A percentile compares a stretch with the other conserved stretches of the same genome.
Evolutionary conservation across 2,113 vertebrate species (phyloP).

Genomic region (Psephotus haematonotus): DNA sequence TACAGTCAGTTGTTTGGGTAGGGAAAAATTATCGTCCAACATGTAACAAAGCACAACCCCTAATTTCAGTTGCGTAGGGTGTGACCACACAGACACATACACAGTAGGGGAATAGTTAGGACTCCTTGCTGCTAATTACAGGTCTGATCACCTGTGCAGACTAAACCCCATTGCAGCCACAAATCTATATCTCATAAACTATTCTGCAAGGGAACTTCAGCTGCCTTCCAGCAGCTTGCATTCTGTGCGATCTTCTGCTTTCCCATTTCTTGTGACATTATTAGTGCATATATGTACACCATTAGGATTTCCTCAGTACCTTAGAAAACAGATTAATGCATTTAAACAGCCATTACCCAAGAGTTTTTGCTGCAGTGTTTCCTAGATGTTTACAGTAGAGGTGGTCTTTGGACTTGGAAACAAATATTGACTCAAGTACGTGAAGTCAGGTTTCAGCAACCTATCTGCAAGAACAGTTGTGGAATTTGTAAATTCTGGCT

Average conservation of each 20-base stretch:
- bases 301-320: constrained; percentile 30
- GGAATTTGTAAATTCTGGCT: constrained; percentile 24
- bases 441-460: constrained; percentile 32
- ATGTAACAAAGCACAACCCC: neutral
- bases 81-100: neutral
- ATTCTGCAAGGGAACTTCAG: neutral
- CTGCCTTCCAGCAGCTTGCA: neutral
- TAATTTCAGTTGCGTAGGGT: neutral
- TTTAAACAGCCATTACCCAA: constrained; percentile 33
- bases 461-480: constrained; percentile 29
- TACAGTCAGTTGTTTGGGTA: neutral
- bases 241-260: neutral
- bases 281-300: neutral
- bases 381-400: constrained; percentile 47
- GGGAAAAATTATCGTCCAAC: neutral
- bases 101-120: neutral
- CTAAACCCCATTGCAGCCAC: neutral
- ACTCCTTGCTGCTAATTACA: neutral
- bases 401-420: constrained; percentile 61
- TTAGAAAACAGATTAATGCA: neutral
- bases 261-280: neutral
- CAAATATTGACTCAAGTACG: constrained; percentile 61
- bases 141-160: neutral
- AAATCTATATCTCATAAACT: neutral
- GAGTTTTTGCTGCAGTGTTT: constrained; percentile 17